These are phyloP conservation scores for Clarias platycephalus DNA, from an alignment of 2,797 vertebrate species.

Conservation along the genomic window DNA sequence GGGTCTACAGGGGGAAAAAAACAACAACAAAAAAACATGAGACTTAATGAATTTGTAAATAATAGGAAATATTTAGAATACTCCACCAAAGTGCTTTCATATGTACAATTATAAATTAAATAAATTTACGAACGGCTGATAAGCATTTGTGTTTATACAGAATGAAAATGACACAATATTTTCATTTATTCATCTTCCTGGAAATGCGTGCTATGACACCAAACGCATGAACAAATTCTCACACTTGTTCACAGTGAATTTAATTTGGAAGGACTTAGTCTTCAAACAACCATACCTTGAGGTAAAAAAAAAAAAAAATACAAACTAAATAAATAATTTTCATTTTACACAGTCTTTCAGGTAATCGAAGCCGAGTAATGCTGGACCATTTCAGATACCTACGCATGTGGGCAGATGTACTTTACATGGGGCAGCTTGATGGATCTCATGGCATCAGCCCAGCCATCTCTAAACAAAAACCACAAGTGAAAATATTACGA, in stretches of 20 bases:
- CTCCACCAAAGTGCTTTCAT: background rate
- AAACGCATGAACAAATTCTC: background rate
- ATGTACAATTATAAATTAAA: background rate
- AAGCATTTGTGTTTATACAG: background rate
- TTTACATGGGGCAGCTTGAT: constrained; percentile 92
- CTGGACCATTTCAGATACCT: constrained; percentile 63
- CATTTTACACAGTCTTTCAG: background rate
- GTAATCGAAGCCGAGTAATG: background rate
- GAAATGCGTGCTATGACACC: background rate
- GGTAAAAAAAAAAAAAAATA: background rate
- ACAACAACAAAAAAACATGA: constrained; percentile 23
- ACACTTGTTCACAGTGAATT: background rate
- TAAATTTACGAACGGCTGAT: background rate
- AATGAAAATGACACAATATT: background rate
- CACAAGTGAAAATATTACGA: constrained; percentile 37
- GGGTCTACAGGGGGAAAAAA: constrained; percentile 71
- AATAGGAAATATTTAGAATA: background rate
- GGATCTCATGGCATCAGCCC: constrained; percentile 85
- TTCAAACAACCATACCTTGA: background rate
- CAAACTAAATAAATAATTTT: background rate
- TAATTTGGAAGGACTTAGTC: background rate
- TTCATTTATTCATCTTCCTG: background rate
- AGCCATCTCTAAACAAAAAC: constrained; percentile 83
- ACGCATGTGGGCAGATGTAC: constrained; percentile 97
- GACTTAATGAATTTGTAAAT: background rate